phyloP scores from a whole-genome alignment of 2,888 invertebrate species.

The Pharmacophagus antenor region DNA sequence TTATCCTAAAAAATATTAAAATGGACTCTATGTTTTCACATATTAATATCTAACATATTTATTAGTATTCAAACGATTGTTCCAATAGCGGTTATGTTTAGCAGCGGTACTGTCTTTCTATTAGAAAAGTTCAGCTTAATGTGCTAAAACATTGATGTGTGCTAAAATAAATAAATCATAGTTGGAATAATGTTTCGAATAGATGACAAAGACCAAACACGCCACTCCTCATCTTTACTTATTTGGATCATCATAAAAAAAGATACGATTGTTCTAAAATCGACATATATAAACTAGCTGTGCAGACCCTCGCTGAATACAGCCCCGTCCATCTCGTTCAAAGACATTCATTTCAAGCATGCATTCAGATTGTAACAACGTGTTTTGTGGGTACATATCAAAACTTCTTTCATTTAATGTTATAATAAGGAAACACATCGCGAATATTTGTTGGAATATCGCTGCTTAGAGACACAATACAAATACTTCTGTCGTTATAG shows the following conservation, averaged over 20 bases:
- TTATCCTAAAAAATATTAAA: too few species aligned
- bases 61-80: too few species aligned
- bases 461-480: slow-evolving; percentile 29
- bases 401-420: slow-evolving; percentile 38
- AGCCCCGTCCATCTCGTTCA: slow-evolving; percentile 44
- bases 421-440: slow-evolving; percentile 36
- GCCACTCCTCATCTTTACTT: not conserved
- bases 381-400: slow-evolving; percentile 43
- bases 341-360: slow-evolving; percentile 43
- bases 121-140: too few species aligned
- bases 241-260: not conserved
- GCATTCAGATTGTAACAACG: slow-evolving; percentile 37
- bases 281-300: slow-evolving; percentile 51
- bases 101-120: too few species aligned
- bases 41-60: too few species aligned
- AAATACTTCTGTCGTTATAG: slow-evolving; percentile 52
- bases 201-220: too few species aligned
- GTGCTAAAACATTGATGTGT: too few species aligned
- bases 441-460: slow-evolving; percentile 39
- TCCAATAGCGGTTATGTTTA: too few species aligned
- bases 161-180: too few species aligned
- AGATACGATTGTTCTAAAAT: slow-evolving; percentile 62
- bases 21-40: too few species aligned
- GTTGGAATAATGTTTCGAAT: too few species aligned
- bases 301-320: slow-evolving; percentile 55